Percentiles rank a stretch among this genome's conserved stretches.
These are phyloP conservation scores for Rhinoraja longicauda DNA, from an alignment of 2,797 vertebrate species.

Conservation along the genomic window DNA sequence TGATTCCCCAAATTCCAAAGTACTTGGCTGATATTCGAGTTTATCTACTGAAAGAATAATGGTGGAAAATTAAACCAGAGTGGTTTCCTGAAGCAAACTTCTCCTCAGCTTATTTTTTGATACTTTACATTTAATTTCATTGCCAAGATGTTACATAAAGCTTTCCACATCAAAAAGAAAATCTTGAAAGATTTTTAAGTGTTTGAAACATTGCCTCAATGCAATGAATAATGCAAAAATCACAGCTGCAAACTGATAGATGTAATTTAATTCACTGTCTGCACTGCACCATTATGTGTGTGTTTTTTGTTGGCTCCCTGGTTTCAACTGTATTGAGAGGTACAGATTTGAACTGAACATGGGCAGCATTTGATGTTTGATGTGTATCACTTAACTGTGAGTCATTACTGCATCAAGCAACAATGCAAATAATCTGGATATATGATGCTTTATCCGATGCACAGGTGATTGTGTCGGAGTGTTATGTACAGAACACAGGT, in stretches of 20 bases:
- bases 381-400: not conserved
- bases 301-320: not conserved
- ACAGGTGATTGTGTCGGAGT: not conserved
- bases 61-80: not conserved
- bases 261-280: not conserved
- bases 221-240: not conserved
- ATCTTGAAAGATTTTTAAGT: not conserved
- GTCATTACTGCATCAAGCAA: not conserved
- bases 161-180: not conserved
- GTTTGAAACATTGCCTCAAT: not conserved
- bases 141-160: not conserved
- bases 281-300: not conserved
- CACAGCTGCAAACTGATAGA: not conserved
- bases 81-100: not conserved
- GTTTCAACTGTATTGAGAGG: not conserved
- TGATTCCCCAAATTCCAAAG: not conserved
- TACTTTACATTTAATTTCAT: not conserved
- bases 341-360: not conserved
- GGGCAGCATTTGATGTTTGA: not conserved
- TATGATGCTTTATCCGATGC: not conserved
- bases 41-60: not conserved
- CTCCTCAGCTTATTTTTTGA: not conserved
- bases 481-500: not conserved
- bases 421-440: not conserved
- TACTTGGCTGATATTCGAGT: not conserved